Conservation (phyloP, 2,797 vertebrate species). For the Xiphophorus birchmanni region DNA sequence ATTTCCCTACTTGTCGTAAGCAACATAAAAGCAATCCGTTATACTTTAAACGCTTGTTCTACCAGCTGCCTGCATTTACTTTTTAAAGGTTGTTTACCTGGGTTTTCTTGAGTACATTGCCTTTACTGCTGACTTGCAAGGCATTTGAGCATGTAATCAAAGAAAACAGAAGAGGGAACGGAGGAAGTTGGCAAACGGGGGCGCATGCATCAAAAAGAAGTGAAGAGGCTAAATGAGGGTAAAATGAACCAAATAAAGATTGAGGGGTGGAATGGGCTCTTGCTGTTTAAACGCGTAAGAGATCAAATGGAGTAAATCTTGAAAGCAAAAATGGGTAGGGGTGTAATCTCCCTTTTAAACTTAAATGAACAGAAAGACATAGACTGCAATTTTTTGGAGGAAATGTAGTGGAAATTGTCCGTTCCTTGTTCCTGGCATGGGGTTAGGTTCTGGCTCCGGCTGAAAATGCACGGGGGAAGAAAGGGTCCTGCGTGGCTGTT, state of each 20-base stretch:
- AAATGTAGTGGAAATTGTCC: background rate
- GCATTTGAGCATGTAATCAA: constrained; percentile 40
- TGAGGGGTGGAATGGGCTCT: constrained; percentile 13
- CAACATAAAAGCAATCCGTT: constrained; percentile 38
- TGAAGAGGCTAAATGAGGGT: constrained; percentile 8
- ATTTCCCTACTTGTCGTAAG: constrained; percentile 14
- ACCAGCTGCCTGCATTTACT: constrained; percentile 1
- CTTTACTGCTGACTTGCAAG: constrained; percentile 5
- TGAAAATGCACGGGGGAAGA: background rate
- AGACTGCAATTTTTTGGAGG: background rate
- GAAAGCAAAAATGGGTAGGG: constrained; percentile 11
- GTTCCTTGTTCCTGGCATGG: background rate
- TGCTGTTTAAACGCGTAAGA: constrained; percentile 10
- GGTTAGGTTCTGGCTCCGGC: background rate
- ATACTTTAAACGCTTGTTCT: background rate
- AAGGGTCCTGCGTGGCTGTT: background rate
- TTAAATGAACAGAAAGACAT: background rate
- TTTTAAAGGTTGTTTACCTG: background rate
- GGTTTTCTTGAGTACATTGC: background rate
- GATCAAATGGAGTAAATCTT: constrained; percentile 21
- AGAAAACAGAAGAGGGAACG: constrained; percentile 7
- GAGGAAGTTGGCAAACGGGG: constrained; percentile 1
- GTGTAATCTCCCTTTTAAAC: background rate
- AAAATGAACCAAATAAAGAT: constrained; percentile 12
- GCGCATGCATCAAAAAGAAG: constrained; percentile 10